These are phyloP conservation scores for Semicossyphus pulcher DNA, from an alignment of 2,113 vertebrate genomes.

Conservation along the genomic window DNA sequence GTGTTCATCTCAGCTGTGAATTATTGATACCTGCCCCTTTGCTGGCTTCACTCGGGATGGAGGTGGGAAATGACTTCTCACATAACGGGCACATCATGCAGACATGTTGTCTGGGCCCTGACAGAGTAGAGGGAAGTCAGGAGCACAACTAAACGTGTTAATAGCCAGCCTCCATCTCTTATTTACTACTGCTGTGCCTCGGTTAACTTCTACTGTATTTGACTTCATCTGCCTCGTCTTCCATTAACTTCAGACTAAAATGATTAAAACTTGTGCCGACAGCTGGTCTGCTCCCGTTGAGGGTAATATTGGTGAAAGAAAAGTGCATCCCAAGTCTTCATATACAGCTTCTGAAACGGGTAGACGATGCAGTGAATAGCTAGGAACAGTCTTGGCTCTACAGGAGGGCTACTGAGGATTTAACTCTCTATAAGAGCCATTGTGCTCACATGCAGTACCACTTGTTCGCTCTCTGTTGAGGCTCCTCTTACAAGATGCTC, in stretches of 20 bases:
- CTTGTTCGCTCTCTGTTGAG: slow-evolving; percentile 38
- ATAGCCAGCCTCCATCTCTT: slow-evolving; percentile 49
- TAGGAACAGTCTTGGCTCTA: slow-evolving; percentile 1
- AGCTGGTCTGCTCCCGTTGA: slow-evolving; percentile 34
- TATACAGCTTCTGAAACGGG: slow-evolving; percentile 12
- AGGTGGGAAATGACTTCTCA: slow-evolving; percentile 60
- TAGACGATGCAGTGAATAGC: background rate
- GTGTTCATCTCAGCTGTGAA: slow-evolving; percentile 79
- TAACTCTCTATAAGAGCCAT: slow-evolving; percentile 35
- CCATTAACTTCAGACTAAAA: slow-evolving; percentile 53
- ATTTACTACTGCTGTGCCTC: slow-evolving; percentile 37
- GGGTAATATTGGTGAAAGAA: slow-evolving; percentile 29
- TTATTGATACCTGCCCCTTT: slow-evolving; percentile 79
- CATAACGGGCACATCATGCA: slow-evolving; percentile 48
- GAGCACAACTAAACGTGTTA: slow-evolving; percentile 57
- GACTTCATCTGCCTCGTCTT: slow-evolving; percentile 45
- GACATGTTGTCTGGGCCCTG: slow-evolving; percentile 49
- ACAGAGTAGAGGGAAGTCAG: slow-evolving; percentile 13
- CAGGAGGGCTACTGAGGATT: slow-evolving; percentile 42
- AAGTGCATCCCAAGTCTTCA: slow-evolving; percentile 18
- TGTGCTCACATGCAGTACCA: slow-evolving; percentile 38
- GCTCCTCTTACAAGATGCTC: slow-evolving; percentile 44
- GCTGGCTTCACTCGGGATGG: slow-evolving; percentile 43
- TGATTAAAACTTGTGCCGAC: slow-evolving; percentile 26
- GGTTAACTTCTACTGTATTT: slow-evolving; percentile 46